phyloP scores from a whole-genome alignment of 2,888 invertebrate genomes.

The Dynastes maya region DNA sequence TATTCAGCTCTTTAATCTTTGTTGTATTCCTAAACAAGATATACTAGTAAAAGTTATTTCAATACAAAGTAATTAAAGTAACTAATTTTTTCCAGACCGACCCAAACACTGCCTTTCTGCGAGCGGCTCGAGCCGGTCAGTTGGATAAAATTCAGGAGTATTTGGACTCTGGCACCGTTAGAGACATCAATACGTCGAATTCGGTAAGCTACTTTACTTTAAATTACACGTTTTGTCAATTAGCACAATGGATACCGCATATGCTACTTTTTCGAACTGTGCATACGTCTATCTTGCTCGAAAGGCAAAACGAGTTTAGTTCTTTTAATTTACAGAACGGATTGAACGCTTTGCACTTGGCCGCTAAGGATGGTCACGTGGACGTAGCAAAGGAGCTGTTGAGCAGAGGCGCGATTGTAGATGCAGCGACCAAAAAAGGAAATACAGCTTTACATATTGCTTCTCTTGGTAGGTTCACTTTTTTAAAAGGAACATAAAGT shows the following conservation, averaged over 20 bases:
- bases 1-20: no score
- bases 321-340: conserved; percentile 83
- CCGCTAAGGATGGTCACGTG: conserved; percentile 97
- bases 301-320: conserved; percentile 13
- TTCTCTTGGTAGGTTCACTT: conserved; percentile 76
- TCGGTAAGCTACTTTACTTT: conserved; percentile 79
- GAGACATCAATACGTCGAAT: conserved; percentile 98
- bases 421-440: conserved; percentile 98
- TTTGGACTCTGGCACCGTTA: conserved; percentile 87
- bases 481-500: neutral
- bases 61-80: neutral
- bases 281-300: neutral
- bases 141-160: conserved; percentile 95
- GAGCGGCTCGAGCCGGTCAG: conserved; percentile 98
- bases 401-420: conserved; percentile 91
- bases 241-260: conserved; percentile 7
- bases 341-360: conserved; percentile 96
- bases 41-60: neutral
- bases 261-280: conserved; percentile 13
- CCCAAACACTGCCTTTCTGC: conserved; percentile 95
- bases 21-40: no score
- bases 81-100: conserved; percentile 71
- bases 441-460: conserved; percentile 98
- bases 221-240: conserved; percentile 30
- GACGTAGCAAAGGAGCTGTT: conserved; percentile 94